These are phyloP conservation scores for Pachyuromys duprasi DNA, from an alignment of 2,797 vertebrate species.

Conservation along the genomic window DNA sequence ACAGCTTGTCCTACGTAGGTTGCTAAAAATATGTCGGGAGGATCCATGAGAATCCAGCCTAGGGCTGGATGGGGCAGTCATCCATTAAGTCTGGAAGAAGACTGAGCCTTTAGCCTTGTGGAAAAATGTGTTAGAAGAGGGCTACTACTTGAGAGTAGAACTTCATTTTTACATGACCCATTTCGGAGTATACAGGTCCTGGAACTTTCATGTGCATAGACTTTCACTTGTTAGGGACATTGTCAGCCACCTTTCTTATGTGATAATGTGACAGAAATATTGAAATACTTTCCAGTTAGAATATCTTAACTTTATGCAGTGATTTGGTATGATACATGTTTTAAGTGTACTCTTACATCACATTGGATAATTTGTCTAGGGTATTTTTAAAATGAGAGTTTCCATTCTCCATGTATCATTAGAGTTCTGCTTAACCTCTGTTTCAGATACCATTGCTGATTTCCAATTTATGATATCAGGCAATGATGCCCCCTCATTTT, in stretches of 20 bases:
- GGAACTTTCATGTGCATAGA: background rate
- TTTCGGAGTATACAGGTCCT: background rate
- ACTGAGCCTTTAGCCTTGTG: background rate
- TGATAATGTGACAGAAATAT: background rate
- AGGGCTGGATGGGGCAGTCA: fast-evolving
- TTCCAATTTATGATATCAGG: background rate
- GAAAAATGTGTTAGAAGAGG: background rate
- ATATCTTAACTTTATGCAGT: constrained; percentile 39
- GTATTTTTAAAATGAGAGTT: constrained; percentile 26
- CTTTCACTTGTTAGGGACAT: background rate
- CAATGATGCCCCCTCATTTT: background rate
- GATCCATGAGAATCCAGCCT: background rate
- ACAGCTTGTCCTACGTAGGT: background rate
- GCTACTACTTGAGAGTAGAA: background rate
- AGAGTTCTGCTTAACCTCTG: constrained; percentile 18
- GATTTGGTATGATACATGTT: background rate
- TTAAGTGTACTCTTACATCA: background rate
- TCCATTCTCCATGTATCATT: background rate
- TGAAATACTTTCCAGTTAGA: constrained; percentile 25
- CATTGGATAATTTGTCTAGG: constrained; percentile 24
- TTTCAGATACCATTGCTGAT: constrained; percentile 23
- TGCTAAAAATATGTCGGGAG: background rate
- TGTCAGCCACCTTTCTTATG: background rate
- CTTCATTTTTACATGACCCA: background rate
- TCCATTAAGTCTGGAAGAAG: background rate